Percentiles rank a stretch among this genome's conserved stretches.
Conservation (phyloP, 1,140 invertebrate genomes). For the Trichonephila clavipes region DNA sequence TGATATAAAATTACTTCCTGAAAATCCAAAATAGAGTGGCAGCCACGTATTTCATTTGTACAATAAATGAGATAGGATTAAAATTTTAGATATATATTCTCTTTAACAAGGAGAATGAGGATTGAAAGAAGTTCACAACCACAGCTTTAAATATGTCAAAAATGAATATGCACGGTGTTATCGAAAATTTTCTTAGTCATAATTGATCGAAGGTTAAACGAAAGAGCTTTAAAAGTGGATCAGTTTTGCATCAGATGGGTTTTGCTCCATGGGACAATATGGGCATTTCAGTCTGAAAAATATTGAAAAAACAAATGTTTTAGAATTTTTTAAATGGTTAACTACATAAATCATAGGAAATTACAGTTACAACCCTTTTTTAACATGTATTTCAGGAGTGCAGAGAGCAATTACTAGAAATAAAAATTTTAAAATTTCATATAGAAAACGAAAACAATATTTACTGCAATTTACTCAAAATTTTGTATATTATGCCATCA, state of each 20-base stretch:
- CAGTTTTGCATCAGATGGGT: slow-evolving; percentile 93
- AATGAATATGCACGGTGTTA: background rate
- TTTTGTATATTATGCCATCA: no score
- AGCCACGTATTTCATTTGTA: background rate
- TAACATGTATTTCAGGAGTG: no score
- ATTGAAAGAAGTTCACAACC: background rate
- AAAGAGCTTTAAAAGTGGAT: slow-evolving; percentile 89
- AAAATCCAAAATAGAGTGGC: slow-evolving; percentile 9
- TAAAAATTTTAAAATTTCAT: no score
- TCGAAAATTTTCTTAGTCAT: background rate
- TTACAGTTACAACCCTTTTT: no score
- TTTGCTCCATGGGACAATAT: slow-evolving; percentile 98
- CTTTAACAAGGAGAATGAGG: background rate
- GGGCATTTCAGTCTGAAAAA: slow-evolving; percentile 95
- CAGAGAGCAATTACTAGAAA: no score
- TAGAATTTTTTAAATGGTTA: background rate
- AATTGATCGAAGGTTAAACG: background rate
- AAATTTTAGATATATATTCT: background rate
- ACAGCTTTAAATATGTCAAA: background rate
- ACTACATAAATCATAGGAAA: background rate
- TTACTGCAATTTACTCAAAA: no score
- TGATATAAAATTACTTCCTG: background rate
- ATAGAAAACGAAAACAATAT: no score
- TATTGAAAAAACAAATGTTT: slow-evolving; percentile 69
- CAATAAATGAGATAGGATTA: background rate